Evolutionary conservation across 1,140 invertebrate species (phyloP).

Genomic region (Melipona quadrifasciata): DNA sequence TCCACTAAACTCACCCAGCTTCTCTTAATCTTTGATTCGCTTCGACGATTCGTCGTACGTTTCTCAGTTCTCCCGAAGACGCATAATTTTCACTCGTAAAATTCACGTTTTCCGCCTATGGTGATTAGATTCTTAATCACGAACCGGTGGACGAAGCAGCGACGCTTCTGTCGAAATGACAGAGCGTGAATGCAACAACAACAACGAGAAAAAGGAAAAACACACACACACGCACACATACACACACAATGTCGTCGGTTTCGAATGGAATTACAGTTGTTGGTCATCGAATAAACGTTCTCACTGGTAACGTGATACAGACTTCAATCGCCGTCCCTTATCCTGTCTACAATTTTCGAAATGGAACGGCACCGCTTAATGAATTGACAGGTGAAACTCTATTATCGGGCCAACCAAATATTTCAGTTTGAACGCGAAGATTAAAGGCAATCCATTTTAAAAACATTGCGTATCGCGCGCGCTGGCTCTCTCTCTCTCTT

Average conservation of each 20-base stretch:
- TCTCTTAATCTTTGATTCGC: neutral
- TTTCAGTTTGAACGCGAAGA: slow-evolving; percentile 31
- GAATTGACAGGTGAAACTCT: slow-evolving; percentile 36
- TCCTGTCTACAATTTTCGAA: slow-evolving; percentile 29
- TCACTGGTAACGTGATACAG: slow-evolving; percentile 7
- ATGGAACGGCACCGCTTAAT: slow-evolving; percentile 36
- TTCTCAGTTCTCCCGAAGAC: neutral
- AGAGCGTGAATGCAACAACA: too few species aligned
- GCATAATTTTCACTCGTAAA: neutral
- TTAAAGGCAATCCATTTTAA: slow-evolving; percentile 48
- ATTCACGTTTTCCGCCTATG: neutral
- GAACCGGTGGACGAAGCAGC: too few species aligned
- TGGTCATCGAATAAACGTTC: slow-evolving; percentile 10
- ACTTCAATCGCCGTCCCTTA: slow-evolving; percentile 26
- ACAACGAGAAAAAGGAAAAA: neutral
- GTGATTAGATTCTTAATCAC: neutral
- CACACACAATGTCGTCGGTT: neutral
- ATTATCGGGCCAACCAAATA: slow-evolving; percentile 30
- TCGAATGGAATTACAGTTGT: slow-evolving; percentile 1
- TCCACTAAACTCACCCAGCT: neutral
- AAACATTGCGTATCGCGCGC: slow-evolving; percentile 23
- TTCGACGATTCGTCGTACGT: neutral
- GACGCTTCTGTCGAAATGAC: neutral
- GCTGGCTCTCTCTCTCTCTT: neutral
- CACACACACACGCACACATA: too few species aligned